phyloP scores from a whole-genome alignment of 2,113 vertebrate species.

The Hypomesus transpacificus region DNA sequence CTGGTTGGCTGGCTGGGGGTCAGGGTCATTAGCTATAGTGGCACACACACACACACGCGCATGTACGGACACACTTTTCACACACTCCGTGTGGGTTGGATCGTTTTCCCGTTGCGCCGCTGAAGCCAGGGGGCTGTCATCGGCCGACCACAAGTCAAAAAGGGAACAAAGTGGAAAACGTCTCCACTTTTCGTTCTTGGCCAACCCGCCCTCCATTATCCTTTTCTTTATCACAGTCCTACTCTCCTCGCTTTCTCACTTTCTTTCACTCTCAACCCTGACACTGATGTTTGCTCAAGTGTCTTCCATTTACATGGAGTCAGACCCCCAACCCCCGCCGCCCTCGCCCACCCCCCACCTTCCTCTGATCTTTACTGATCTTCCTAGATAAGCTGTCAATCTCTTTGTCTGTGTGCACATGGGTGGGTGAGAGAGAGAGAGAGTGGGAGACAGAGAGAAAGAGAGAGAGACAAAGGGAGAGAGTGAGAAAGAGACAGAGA shows the following conservation, averaged over 20 bases:
- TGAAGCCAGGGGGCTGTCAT: conserved; percentile 16
- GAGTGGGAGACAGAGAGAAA: not conserved
- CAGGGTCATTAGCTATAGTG: not conserved
- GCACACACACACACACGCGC: not conserved
- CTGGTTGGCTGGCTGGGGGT: conserved; percentile 3
- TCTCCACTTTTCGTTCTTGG: not conserved
- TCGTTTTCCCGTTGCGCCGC: conserved; percentile 4
- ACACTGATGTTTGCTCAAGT: conserved; percentile 46
- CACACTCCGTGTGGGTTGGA: conserved; percentile 13
- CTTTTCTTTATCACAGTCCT: not conserved
- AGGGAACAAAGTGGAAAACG: conserved; percentile 8
- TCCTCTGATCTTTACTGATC: conserved; percentile 51
- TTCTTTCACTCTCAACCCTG: conserved; percentile 32
- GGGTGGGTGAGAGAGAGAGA: not conserved
- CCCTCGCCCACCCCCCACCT: conserved; percentile 25
- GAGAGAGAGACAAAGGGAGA: too few species aligned
- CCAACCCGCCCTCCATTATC: not conserved
- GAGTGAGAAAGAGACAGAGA: too few species aligned
- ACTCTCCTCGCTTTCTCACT: not conserved
- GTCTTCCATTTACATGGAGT: conserved; percentile 47
- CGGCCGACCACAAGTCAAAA: conserved; percentile 23
- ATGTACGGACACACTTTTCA: conserved; percentile 11
- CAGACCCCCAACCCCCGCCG: conserved; percentile 4
- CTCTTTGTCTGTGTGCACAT: conserved; percentile 23
- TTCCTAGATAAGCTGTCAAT: conserved; percentile 49